Conservation (phyloP, 2,888 invertebrate genomes). For the Polietes domitor region DNA sequence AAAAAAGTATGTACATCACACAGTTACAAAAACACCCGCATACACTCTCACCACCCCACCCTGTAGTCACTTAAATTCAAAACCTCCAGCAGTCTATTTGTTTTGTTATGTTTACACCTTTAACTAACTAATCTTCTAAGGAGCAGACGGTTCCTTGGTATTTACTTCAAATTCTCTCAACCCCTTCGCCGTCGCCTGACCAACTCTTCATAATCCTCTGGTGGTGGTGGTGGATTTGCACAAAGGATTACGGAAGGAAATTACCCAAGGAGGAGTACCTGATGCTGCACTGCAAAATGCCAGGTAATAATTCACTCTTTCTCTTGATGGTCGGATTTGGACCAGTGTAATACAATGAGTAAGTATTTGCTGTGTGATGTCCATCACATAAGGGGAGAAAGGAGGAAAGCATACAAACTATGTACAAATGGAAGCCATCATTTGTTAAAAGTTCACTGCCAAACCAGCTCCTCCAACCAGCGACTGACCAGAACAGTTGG, state of each 20-base stretch:
- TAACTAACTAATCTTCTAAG: conserved; percentile 19
- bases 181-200: background rate
- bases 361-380: background rate
- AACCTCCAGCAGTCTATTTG: conserved; percentile 8
- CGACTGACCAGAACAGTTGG: too few relatives aligned
- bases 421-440: background rate
- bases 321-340: background rate
- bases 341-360: background rate
- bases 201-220: background rate
- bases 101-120: conserved; percentile 32
- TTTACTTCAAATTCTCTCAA: background rate
- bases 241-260: background rate
- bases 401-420: conserved; percentile 2
- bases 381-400: background rate
- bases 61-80: too few relatives aligned
- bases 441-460: background rate
- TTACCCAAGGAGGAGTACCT: background rate
- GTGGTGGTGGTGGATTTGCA: background rate
- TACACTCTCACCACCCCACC: background rate
- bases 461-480: background rate
- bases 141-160: background rate
- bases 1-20: background rate
- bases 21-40: background rate
- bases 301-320: background rate
- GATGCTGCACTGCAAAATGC: background rate